Evolutionary conservation across 2,113 vertebrate species (phyloP), one percentile per base, ranked within the genome.

Genomic region (Noctilio leporinus): DNA sequence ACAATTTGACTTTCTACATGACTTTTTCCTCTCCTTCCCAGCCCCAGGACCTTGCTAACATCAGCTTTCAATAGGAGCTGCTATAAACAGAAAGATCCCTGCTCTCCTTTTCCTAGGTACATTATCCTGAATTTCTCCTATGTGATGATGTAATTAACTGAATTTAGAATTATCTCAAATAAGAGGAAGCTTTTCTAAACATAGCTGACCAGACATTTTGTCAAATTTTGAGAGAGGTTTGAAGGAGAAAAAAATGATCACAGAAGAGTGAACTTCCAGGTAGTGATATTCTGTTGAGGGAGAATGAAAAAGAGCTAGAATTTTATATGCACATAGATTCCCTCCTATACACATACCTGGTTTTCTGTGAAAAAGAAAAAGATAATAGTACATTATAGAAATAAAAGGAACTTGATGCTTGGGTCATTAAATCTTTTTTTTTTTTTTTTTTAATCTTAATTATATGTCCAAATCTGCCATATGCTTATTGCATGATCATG

Each of bases 1-100:
- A 86, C 93, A 94, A 88, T 97, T 70, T 91, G 62, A 94, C 90
- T 95, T 87, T 92, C 76, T 82, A 16, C 0, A 6, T 94, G 96
- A 95, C 88, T 95, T n/a, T n/a, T n/a, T 94, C 83, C 51, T 59
- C 64, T 85, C 55, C 94, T 93, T 85, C 94, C 95, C 22, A 45
- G 76, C 43, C 83, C 85, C 40, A 49, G 62, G 69, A 55, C 80
- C 81, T 57, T 83, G 86, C 57, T 72, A 47, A 49, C 20, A 0
- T 83, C 49, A 76, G 17, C 10, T 67, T 89, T 82, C 49, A 6
- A 43, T 10, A 22, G 67, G 49, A 78, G 76, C 65, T 28, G 64
- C 78, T 65, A 19, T 3, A 28, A 73, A 24, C 67, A 38, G 4
- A 26, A 20, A 89, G 12, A 26, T 45, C 47, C 67, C 67, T 72